Conservation (phyloP, 2,797 vertebrate genomes). For the Sebastolobus alascanus region DNA sequence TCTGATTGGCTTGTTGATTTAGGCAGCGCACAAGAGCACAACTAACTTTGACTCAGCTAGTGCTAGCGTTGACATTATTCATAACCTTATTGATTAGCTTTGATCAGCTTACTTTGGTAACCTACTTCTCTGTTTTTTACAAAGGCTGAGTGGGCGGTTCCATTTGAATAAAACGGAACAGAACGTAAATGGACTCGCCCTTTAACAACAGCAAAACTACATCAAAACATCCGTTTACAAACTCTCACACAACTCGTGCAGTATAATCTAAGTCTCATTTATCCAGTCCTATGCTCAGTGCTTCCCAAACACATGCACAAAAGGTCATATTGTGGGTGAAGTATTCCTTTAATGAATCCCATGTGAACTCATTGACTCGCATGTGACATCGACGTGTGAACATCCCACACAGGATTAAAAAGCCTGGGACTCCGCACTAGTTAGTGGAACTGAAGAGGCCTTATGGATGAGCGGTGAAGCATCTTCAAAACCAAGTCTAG, state of each 20-base stretch:
- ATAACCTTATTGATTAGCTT: no score
- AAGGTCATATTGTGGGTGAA: background rate
- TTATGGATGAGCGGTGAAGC: background rate
- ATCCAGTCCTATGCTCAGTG: background rate
- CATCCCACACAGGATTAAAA: conserved; percentile 32
- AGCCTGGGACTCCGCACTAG: background rate
- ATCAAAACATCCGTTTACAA: background rate
- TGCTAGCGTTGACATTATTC: no score
- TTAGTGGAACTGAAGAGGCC: background rate
- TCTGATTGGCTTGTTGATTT: no score
- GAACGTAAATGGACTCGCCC: no score
- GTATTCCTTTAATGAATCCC: conserved; percentile 12
- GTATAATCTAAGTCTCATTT: background rate
- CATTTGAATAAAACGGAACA: no score
- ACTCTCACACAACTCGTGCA: background rate
- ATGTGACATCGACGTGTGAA: conserved; percentile 8
- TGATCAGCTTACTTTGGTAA: no score
- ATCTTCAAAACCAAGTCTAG: background rate
- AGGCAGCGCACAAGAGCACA: no score
- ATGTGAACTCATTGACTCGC: conserved; percentile 1
- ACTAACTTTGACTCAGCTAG: no score
- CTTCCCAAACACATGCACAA: background rate
- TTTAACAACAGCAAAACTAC: conserved; percentile 5
- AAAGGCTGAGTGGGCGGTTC: no score
- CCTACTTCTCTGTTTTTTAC: no score